Evolutionary conservation across 2,797 vertebrate genomes (phyloP).

Genomic region (Pangasius sanitwongsei): DNA sequence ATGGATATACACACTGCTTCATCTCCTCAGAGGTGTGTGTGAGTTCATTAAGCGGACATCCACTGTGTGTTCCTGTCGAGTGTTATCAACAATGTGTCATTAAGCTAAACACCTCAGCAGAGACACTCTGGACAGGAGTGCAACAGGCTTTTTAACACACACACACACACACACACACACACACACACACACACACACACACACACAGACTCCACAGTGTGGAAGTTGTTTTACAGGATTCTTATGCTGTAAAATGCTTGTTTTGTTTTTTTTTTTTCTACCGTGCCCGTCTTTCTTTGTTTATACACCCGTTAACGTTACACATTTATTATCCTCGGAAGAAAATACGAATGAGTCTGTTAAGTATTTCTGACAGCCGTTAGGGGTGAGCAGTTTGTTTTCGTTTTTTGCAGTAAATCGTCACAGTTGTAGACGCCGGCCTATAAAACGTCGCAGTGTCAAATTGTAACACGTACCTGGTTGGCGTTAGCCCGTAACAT

Average conservation of each 20-base stretch:
- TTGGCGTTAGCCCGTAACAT: background rate
- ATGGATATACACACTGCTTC: background rate
- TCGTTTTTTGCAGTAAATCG: background rate
- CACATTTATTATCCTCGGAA: background rate
- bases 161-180: background rate
- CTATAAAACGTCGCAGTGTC: background rate
- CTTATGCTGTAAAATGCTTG: slow-evolving; percentile 25
- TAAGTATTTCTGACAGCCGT: background rate
- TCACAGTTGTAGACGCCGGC: background rate
- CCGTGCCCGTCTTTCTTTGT: background rate
- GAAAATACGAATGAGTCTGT: background rate
- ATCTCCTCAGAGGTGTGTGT: background rate
- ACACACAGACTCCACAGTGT: background rate
- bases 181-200: slow-evolving; percentile 6
- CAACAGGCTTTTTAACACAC: background rate
- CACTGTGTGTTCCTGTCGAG: background rate
- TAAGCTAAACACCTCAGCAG: background rate
- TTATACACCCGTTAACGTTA: background rate
- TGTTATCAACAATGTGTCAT: background rate
- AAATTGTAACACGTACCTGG: background rate
- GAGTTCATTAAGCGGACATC: background rate
- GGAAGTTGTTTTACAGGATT: slow-evolving; percentile 25
- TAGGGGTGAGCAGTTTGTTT: background rate
- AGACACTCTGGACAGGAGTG: background rate
- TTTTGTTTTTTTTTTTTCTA: slow-evolving; percentile 27